These are phyloP conservation scores for Druceiella hillmani DNA, from an alignment of 2,888 invertebrate species.

Conservation along the genomic window DNA sequence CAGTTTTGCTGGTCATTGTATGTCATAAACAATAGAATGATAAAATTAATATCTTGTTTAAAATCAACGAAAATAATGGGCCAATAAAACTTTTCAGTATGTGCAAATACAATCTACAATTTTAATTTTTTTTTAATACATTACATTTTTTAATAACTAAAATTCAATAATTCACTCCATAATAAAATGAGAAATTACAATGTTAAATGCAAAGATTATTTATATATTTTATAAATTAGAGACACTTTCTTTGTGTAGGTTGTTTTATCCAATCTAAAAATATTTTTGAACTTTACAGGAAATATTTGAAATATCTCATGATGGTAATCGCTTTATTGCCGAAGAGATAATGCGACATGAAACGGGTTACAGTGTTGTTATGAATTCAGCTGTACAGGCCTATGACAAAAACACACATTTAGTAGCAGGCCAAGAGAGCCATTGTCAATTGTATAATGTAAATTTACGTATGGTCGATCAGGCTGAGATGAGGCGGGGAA, in stretches of 20 bases:
- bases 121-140: no score
- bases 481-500: conserved; percentile 52
- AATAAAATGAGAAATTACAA: no score
- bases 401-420: conserved; percentile 71
- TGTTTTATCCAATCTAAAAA: neutral
- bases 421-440: conserved; percentile 88
- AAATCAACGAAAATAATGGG: no score
- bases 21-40: no score
- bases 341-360: conserved; percentile 87
- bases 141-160: no score
- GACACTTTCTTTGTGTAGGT: conserved; percentile 4
- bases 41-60: no score
- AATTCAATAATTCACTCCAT: no score
- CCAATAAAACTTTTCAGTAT: no score
- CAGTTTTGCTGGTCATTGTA: no score
- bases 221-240: no score
- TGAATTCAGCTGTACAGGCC: conserved; percentile 80
- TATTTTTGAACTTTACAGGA: conserved; percentile 58
- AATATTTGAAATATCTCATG: conserved; percentile 85
- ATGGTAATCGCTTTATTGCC: conserved; percentile 76
- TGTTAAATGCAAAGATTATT: no score
- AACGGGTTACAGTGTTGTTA: conserved; percentile 84
- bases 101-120: no score
- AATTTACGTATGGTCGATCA: conserved; percentile 50
- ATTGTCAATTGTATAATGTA: conserved; percentile 80